Percentiles rank a stretch among this genome's conserved stretches.
phyloP scores from a whole-genome alignment of 2,888 invertebrate genomes.

The Drosophila basisetae region DNA sequence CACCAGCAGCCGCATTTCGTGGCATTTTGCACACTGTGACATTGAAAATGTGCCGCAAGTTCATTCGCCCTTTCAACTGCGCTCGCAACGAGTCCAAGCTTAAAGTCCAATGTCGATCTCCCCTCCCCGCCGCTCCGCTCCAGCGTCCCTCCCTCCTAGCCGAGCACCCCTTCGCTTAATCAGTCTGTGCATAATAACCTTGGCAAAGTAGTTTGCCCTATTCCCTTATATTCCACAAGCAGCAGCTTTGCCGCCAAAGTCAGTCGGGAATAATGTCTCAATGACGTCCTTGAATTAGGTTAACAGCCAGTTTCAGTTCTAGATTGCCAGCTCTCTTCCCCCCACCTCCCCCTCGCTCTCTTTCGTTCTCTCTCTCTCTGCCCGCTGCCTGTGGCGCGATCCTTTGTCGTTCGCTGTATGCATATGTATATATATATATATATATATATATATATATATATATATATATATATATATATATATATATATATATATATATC shows the following conservation, averaged over 20 bases:
- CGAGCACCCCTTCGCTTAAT: conserved; percentile 1
- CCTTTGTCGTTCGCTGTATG: conserved; percentile 43
- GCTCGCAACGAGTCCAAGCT: conserved; percentile 21
- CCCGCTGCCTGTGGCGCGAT: conserved; percentile 36
- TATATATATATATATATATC: conserved; percentile 53
- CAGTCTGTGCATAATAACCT: conserved; percentile 67
- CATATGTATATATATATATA: conserved; percentile 44
- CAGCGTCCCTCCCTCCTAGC: not conserved
- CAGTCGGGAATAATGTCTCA: conserved; percentile 77
- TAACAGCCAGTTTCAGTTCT: conserved; percentile 74
- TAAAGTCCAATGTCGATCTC: conserved; percentile 40
- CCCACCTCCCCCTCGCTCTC: not conserved
- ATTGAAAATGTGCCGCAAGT: conserved; percentile 76
- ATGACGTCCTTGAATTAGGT: conserved; percentile 84
- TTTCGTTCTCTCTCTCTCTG: conserved; percentile 3
- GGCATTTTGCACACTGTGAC: conserved; percentile 55
- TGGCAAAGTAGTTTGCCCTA: conserved; percentile 84
- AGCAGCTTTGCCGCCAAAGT: conserved; percentile 35
- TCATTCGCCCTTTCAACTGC: conserved; percentile 66
- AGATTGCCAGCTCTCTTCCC: conserved; percentile 2
- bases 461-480: conserved; percentile 51
- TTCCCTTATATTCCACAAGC: conserved; percentile 79
- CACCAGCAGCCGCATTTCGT: conserved; percentile 50
- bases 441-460: conserved; percentile 53
- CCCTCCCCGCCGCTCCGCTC: conserved; percentile 7